Base-by-base conservation (phyloP, 64 coral and sea anemone genomes). In the Dendrophyllia cribrosa region DNA sequence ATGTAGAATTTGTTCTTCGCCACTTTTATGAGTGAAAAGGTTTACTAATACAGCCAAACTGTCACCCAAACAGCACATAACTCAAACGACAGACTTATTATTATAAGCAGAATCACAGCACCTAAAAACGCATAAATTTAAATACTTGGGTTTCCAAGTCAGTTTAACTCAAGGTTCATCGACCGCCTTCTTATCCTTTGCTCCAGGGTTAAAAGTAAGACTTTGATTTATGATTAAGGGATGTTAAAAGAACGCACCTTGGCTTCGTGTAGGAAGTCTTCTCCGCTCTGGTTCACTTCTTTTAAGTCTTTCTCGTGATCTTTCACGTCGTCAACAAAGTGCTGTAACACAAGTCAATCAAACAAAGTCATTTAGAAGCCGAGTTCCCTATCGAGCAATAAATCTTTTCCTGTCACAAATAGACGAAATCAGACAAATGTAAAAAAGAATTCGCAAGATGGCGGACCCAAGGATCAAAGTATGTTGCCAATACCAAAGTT, bases 201-300 rank as follows among this genome's bases (percentile, higher is more conserved):
- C 26, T 72, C 7, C 6, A 50, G 34, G 34, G 34, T 34, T 34
- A 34, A 34, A 75, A 49, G 16, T 6, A 75, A 7, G 17, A 10
- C 5, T 56, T 56, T 56, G 12, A 56, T 56, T 56, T 44, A 74
- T 10, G 24, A 16, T 45, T 47, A 19, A 70, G 22, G 23, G 16
- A 1, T 8, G 3, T 26, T 3, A 77, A 19, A 64, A 62, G 72
- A 26, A 21, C 51, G 17, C 89, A 98, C 96, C 96, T 98, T 98
- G 0, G 96, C 96, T 79, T 98, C 96, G 76, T 98, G 96, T 44
- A 98, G 58, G 68, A 98, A 98, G 88, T 95, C 93, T 88, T 98
- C 96, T 45, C 96, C 96, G 13, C 94, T 90, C 43, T 95, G 93
- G 53, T 98, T 98, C 47, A 98, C 96, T 17, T 86, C 90, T 79